These are phyloP conservation scores for Epinephelus lanceolatus DNA, from an alignment of 2,113 vertebrate genomes.

Conservation along the genomic window DNA sequence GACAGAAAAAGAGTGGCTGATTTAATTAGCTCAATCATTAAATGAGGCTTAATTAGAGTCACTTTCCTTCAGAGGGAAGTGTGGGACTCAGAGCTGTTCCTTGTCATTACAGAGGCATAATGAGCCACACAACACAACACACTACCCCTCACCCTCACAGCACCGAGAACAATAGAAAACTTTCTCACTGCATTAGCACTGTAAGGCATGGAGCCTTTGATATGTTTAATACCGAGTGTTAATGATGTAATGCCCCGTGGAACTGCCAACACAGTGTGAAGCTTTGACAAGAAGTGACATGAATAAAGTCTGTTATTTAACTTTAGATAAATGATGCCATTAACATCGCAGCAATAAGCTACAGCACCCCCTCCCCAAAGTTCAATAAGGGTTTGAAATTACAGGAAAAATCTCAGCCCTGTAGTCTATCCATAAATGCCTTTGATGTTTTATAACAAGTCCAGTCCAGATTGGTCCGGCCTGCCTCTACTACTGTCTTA, in stretches of 20 bases:
- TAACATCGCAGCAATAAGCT: conserved; percentile 30
- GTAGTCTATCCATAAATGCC: conserved; percentile 60
- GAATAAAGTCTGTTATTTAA: conserved; percentile 56
- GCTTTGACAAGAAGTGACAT: conserved; percentile 47
- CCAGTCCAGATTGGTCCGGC: conserved; percentile 62
- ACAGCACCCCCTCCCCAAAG: conserved; percentile 34
- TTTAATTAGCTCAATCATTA: conserved; percentile 85
- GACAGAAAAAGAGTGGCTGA: conserved; percentile 75
- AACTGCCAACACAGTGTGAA: conserved; percentile 22
- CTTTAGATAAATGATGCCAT: conserved; percentile 46
- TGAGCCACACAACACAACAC: conserved; percentile 74
- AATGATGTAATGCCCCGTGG: conserved; percentile 49
- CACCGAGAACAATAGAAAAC: conserved; percentile 67
- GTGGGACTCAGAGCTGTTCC: conserved; percentile 74
- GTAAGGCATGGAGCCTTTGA: conserved; percentile 44
- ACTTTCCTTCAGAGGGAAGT: conserved; percentile 79
- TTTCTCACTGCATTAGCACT: conserved; percentile 48
- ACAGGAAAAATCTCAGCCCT: conserved; percentile 55
- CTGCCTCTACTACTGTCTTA: conserved; percentile 66
- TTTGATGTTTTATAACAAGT: conserved; percentile 68
- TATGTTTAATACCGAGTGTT: conserved; percentile 51
- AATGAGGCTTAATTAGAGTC: conserved; percentile 84
- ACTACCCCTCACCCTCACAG: conserved; percentile 47
- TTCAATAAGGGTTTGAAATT: conserved; percentile 64
- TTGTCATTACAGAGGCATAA: conserved; percentile 81